phyloP scores from a whole-genome alignment of 2,888 invertebrate genomes.

The Eueremaeus valkanovi region DNA sequence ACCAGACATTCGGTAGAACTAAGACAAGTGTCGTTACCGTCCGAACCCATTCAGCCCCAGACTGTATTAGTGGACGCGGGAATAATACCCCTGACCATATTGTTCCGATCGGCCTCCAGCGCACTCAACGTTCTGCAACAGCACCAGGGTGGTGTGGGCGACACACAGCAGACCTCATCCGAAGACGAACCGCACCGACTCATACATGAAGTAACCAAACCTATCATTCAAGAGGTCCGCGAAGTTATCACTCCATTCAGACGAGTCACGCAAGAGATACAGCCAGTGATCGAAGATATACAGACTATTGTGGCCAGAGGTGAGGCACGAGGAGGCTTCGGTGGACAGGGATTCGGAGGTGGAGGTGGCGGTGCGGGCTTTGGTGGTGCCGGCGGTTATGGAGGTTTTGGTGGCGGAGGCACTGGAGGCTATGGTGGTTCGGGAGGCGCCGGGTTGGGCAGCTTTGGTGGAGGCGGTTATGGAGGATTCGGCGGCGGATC shows the following conservation, averaged over 20 bases:
- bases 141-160: conserved; percentile 4
- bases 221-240: conserved; percentile 35
- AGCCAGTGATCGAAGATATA: conserved; percentile 20
- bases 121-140: not conserved
- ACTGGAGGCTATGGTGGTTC: no score
- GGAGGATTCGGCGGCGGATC: not conserved
- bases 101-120: conserved; percentile 29
- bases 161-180: conserved; percentile 3
- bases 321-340: not conserved
- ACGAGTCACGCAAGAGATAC: conserved; percentile 5
- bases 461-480: not conserved
- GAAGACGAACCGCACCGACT: conserved; percentile 37
- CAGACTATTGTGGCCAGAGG: conserved; percentile 16
- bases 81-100: conserved; percentile 7
- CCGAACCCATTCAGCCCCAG: conserved; percentile 13
- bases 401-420: conserved; percentile 1
- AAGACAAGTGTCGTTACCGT: not conserved
- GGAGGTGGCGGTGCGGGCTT: not conserved
- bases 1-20: conserved; percentile 24
- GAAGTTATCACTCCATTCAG: conserved; percentile 25
- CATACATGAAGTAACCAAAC: conserved; percentile 31
- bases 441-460: not conserved
- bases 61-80: conserved; percentile 16
- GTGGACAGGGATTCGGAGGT: not conserved
- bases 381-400: not conserved